phyloP scores from a whole-genome alignment of 1,140 invertebrate species.

The Berghia stephanieae region DNA sequence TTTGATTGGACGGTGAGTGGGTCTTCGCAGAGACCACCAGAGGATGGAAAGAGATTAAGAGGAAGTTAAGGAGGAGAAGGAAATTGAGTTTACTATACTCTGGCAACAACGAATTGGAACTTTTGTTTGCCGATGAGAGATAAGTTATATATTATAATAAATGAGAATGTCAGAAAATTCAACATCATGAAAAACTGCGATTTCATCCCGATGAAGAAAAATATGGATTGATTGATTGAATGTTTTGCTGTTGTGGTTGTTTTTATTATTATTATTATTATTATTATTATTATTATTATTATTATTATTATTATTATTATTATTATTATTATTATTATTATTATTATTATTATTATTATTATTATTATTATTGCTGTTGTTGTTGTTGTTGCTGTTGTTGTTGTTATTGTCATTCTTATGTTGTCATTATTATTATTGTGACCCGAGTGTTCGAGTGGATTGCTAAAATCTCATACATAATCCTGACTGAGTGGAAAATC shows the following conservation, averaged over 20 bases:
- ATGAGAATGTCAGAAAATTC: neutral
- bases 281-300: neutral
- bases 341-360: neutral
- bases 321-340: neutral
- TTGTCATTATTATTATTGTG: neutral
- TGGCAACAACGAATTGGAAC: no score
- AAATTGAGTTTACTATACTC: no score
- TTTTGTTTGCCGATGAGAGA: neutral
- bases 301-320: neutral
- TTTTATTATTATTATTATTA: neutral
- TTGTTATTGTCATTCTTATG: neutral
- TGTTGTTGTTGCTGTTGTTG: neutral
- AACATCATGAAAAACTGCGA: neutral
- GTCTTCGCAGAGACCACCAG: no score
- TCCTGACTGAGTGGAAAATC: neutral
- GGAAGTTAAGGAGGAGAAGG: no score
- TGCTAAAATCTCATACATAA: neutral
- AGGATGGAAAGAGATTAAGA: no score
- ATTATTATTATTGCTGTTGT: neutral
- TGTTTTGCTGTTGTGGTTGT: neutral
- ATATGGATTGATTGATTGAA: neutral
- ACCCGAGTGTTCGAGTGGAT: neutral
- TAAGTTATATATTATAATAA: neutral
- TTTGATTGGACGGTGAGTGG: no score
- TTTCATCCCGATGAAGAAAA: no score